A percentile compares a stretch with the other conserved stretches of the same genome.
Evolutionary conservation across 2,797 vertebrate species (phyloP).

Genomic region (Melanotaenia boesemani): DNA sequence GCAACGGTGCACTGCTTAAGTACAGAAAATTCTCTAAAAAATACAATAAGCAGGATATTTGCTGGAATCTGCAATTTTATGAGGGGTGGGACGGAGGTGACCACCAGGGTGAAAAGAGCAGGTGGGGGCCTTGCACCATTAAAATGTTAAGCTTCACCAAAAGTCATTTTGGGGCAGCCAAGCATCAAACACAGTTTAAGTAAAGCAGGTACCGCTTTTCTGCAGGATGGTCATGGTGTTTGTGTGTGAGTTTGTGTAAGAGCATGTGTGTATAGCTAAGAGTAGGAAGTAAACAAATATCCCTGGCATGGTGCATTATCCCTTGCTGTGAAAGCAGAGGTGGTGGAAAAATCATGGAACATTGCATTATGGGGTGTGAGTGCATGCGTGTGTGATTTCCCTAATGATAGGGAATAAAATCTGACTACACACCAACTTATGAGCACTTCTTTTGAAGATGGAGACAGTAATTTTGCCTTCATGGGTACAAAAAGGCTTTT

Average conservation of each 20-base stretch:
- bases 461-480: not conserved
- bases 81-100: constrained; percentile 31
- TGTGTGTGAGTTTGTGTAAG: constrained; percentile 6
- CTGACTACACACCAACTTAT: not conserved
- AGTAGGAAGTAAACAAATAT: constrained; percentile 54
- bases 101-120: constrained; percentile 9
- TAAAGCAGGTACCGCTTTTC: constrained; percentile 67
- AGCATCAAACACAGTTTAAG: constrained; percentile 79
- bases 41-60: constrained; percentile 54
- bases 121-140: constrained; percentile 48
- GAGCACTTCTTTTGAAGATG: not conserved
- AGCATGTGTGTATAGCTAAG: constrained; percentile 11
- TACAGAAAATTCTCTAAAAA: constrained; percentile 63
- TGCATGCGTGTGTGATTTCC: constrained; percentile 6
- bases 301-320: constrained; percentile 48
- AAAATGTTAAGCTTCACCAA: constrained; percentile 75
- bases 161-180: constrained; percentile 75
- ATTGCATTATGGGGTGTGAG: constrained; percentile 40
- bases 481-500: not conserved
- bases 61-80: constrained; percentile 69
- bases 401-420: not conserved
- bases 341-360: constrained; percentile 44
- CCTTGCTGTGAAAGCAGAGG: constrained; percentile 53
- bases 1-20: constrained; percentile 64
- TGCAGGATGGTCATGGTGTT: constrained; percentile 59